A percentile compares a stretch with the other conserved stretches of the same genome.
Evolutionary conservation across 2,797 vertebrate species (phyloP).

Genomic region (Gallinago solitaria): DNA sequence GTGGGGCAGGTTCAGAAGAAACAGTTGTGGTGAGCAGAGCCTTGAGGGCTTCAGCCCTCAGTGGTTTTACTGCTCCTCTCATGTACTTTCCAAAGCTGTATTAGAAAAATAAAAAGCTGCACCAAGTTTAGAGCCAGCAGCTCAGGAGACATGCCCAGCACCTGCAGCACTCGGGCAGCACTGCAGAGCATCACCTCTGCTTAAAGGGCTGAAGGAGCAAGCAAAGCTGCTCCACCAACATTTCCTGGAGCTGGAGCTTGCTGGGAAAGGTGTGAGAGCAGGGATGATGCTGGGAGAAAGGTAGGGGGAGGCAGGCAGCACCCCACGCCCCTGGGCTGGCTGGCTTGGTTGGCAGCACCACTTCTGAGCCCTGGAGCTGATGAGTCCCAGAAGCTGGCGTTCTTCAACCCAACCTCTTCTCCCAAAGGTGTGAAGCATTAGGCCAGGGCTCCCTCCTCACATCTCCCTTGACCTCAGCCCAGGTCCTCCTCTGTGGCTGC

Average conservation of each 20-base stretch:
- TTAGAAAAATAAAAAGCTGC: not conserved
- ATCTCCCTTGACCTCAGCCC: not conserved
- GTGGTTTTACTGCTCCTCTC: not conserved
- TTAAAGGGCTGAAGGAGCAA: not conserved
- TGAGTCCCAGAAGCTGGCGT: not conserved
- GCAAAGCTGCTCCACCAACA: not conserved
- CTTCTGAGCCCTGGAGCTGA: not conserved
- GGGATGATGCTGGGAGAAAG: not conserved
- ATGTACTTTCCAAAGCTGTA: not conserved
- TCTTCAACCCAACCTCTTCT: not conserved
- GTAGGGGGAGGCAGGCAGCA: not conserved
- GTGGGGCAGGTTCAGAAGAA: not conserved
- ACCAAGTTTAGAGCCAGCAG: not conserved
- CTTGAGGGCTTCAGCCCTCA: not conserved
- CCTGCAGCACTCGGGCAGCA: not conserved
- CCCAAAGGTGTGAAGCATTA: not conserved
- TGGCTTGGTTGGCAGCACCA: not conserved
- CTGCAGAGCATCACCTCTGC: not conserved
- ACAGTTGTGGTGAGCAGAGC: not conserved
- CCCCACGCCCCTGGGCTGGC: fast-evolving
- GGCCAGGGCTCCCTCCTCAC: not conserved
- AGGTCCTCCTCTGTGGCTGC: not conserved
- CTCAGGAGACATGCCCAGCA: not conserved
- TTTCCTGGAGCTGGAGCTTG: not conserved
- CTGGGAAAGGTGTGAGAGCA: not conserved